Conservation (phyloP, 1,140 invertebrate genomes). For the Hyphantria cunea region DNA sequence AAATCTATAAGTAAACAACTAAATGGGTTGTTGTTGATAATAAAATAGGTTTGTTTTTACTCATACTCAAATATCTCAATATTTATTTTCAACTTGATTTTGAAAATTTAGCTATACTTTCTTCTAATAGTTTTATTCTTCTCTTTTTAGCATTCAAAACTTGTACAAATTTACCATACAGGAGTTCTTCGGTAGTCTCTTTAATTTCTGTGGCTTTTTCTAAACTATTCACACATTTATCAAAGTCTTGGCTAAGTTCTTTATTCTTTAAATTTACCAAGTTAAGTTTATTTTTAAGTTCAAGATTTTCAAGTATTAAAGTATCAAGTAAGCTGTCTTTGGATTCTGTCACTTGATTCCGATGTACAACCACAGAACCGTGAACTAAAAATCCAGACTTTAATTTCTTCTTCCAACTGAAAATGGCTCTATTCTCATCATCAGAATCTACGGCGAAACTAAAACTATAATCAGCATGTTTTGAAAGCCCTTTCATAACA, state of each 20-base stretch:
- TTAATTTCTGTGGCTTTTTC: constrained; percentile 54
- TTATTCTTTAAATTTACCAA: constrained; percentile 40
- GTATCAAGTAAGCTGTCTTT: constrained; percentile 57
- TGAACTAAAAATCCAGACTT: constrained; percentile 41
- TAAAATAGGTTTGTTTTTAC: too few relatives aligned
- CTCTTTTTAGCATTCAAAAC: constrained; percentile 66
- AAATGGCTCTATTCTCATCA: constrained; percentile 36
- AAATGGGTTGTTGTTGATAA: too few relatives aligned
- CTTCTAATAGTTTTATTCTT: constrained; percentile 58
- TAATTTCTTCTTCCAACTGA: constrained; percentile 61
- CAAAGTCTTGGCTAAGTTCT: constrained; percentile 42
- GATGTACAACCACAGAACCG: constrained; percentile 50
- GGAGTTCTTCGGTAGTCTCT: constrained; percentile 47
- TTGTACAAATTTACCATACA: constrained; percentile 66
- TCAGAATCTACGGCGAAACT: constrained; percentile 37
- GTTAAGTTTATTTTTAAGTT: constrained; percentile 37
- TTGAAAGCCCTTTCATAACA: constrained; percentile 44
- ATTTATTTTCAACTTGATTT: neutral
- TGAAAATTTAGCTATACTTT: constrained; percentile 42
- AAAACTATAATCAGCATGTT: constrained; percentile 39
- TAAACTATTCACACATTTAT: constrained; percentile 51
- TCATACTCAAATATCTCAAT: too few relatives aligned
- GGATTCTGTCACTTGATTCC: constrained; percentile 30
- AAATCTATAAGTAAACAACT: too few relatives aligned
- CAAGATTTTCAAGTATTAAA: constrained; percentile 52